These are phyloP conservation scores for Cyaniris semiargus DNA, from an alignment of 2,888 invertebrate genomes.

Conservation along the genomic window DNA sequence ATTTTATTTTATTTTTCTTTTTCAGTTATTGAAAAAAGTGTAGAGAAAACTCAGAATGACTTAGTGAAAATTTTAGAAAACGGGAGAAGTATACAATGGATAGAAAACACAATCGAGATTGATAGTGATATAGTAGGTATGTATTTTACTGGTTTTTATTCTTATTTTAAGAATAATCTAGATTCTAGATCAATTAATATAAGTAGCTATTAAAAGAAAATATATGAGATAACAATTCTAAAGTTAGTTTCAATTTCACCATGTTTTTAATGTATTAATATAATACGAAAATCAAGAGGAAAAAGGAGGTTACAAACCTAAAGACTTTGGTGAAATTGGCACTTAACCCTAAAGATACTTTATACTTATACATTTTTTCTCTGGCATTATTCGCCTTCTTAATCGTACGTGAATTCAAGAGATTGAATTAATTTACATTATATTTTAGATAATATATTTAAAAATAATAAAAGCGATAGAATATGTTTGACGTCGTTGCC, in stretches of 20 bases:
- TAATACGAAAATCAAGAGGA: too few species aligned
- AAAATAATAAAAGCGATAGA: slow-evolving; percentile 55
- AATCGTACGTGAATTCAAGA: too few species aligned
- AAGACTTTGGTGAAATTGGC: too few species aligned
- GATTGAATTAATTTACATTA: too few species aligned
- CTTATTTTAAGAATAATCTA: not conserved
- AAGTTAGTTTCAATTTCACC: too few species aligned
- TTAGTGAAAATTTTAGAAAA: slow-evolving; percentile 49
- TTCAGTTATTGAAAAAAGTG: slow-evolving; percentile 72
- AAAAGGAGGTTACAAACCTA: too few species aligned
- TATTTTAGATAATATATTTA: slow-evolving; percentile 52
- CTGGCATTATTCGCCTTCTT: too few species aligned
- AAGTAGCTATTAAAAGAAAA: not conserved
- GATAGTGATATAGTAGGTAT: slow-evolving; percentile 63
- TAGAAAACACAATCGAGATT: slow-evolving; percentile 57
- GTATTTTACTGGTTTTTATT: slow-evolving; percentile 16
- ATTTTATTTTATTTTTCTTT: not conserved
- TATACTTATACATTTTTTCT: too few species aligned
- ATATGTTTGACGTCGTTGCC: slow-evolving; percentile 64
- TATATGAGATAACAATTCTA: not conserved
- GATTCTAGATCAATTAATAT: not conserved
- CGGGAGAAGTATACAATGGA: slow-evolving; percentile 61
- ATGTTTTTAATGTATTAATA: too few species aligned
- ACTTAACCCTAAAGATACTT: too few species aligned
- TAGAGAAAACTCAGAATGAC: slow-evolving; percentile 42